A percentile compares a stretch with the other conserved stretches of the same genome.
Conservation (phyloP, 2,797 vertebrate genomes). For the Pygocentrus nattereri region DNA sequence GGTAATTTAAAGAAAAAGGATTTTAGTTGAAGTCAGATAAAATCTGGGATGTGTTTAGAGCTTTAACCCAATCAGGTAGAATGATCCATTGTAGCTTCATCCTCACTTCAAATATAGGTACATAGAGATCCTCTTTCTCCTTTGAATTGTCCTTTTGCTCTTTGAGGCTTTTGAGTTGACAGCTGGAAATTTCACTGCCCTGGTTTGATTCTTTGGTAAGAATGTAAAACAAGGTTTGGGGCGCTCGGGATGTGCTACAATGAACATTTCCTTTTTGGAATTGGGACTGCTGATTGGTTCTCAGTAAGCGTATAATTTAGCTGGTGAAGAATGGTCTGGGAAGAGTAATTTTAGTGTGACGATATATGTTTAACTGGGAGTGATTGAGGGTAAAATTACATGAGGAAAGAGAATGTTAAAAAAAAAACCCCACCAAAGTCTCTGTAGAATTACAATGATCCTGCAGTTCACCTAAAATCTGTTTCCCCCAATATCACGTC, state of each 20-base stretch:
- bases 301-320: constrained; percentile 45
- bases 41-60: too few species aligned
- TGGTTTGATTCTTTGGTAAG: background rate
- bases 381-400: constrained; percentile 46
- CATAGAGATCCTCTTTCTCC: background rate
- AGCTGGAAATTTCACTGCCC: background rate
- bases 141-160: background rate
- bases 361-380: constrained; percentile 48
- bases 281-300: constrained; percentile 25
- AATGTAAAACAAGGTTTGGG: background rate
- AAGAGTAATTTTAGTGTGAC: constrained; percentile 37
- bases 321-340: constrained; percentile 17
- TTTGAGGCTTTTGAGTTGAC: background rate
- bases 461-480: constrained; percentile 30
- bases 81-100: background rate
- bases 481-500: constrained; percentile 33
- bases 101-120: background rate
- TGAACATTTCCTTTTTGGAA: constrained; percentile 27
- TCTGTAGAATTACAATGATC: constrained; percentile 44
- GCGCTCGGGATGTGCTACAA: background rate
- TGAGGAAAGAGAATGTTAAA: constrained; percentile 26
- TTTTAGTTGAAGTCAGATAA: too few species aligned
- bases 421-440: constrained; percentile 15
- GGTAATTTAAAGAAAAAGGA: too few species aligned
- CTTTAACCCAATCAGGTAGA: too few species aligned